Percentiles rank a stretch among this genome's conserved stretches.
Evolutionary conservation across 2,888 invertebrate species (phyloP).

Genomic region (Noctua janthe): DNA sequence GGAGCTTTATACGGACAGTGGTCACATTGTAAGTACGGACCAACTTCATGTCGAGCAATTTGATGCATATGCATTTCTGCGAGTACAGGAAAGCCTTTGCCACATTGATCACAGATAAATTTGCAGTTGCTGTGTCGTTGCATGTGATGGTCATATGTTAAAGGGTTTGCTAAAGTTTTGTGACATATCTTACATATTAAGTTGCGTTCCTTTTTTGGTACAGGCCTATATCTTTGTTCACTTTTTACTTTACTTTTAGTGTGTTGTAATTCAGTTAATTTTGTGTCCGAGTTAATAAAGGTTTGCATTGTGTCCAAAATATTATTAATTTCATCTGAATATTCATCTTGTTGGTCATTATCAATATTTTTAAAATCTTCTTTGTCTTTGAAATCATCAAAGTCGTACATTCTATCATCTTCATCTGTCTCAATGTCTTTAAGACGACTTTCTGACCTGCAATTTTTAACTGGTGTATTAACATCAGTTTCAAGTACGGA

Average conservation of each 20-base stretch:
- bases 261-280: neutral
- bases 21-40: slow-evolving; percentile 79
- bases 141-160: slow-evolving; percentile 82
- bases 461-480: neutral
- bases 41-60: slow-evolving; percentile 79
- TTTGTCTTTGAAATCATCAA: slow-evolving; percentile 43
- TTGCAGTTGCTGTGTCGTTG: slow-evolving; percentile 80
- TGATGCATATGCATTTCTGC: slow-evolving; percentile 79
- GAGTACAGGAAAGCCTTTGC: slow-evolving; percentile 79
- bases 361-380: slow-evolving; percentile 25
- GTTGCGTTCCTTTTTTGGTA: slow-evolving; percentile 44
- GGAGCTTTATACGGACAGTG: slow-evolving; percentile 83
- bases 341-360: neutral
- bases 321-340: slow-evolving; percentile 38
- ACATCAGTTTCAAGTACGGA: neutral
- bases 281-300: slow-evolving; percentile 37
- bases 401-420: slow-evolving; percentile 37
- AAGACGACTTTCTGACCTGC: neutral
- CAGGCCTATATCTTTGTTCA: slow-evolving; percentile 1
- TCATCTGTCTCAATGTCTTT: neutral
- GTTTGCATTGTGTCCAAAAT: slow-evolving; percentile 59
- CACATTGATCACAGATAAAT: slow-evolving; percentile 85
- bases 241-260: slow-evolving; percentile 36
- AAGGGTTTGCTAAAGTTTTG: slow-evolving; percentile 76
- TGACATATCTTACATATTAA: slow-evolving; percentile 79